A percentile compares a stretch with the other conserved stretches of the same genome.
Evolutionary conservation across 2,113 vertebrate species (phyloP).

Genomic region (Perognathus longimembris): DNA sequence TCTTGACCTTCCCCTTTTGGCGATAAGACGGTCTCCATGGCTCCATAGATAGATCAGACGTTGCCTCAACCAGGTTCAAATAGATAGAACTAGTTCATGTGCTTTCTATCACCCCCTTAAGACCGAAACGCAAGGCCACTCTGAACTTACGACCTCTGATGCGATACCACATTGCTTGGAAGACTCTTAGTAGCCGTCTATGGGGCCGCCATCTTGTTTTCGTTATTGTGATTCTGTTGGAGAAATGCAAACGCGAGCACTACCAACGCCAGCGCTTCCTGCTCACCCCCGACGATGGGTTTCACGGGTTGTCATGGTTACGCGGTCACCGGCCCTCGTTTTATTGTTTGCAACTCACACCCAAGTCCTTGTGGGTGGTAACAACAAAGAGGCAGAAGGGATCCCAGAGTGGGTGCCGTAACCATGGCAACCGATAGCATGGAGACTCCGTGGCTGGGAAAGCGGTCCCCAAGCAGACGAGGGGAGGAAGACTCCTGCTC

Average conservation of each 20-base stretch:
- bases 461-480: background rate
- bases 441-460: background rate
- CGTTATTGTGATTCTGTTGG: background rate
- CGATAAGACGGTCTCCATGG: background rate
- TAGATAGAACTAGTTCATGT: background rate
- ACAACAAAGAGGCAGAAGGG: background rate
- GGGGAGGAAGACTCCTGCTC: too few relatives aligned
- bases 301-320: background rate
- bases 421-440: background rate
- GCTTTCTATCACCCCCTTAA: background rate
- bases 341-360: background rate
- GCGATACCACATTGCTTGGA: background rate
- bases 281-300: background rate
- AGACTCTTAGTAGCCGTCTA: background rate
- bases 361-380: background rate
- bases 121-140: background rate
- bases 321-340: background rate
- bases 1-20: background rate
- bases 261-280: background rate
- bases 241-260: background rate
- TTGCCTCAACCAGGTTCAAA: background rate
- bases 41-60: background rate
- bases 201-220: background rate
- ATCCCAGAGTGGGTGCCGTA: background rate
- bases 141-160: background rate